Evolutionary conservation across 2,797 vertebrate species (phyloP).

Genomic region (Nannoperca australis): DNA sequence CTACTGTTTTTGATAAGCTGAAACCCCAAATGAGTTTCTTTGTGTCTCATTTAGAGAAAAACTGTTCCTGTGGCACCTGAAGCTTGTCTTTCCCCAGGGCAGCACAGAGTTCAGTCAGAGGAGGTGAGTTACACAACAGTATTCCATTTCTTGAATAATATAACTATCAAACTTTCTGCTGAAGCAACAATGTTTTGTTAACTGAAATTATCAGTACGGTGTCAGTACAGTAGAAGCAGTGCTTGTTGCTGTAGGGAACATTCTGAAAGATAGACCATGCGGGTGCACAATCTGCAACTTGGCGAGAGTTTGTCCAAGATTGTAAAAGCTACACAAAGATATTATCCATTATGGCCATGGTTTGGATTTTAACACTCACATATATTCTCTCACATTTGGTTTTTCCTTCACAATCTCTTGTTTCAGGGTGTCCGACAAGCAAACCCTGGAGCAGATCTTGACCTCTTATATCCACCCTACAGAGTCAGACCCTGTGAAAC

Average conservation of each 20-base stretch:
- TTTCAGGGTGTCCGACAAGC: slow-evolving; percentile 89
- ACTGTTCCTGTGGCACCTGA: slow-evolving; percentile 93
- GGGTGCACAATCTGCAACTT: neutral
- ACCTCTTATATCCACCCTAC: slow-evolving; percentile 90
- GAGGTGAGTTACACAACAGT: slow-evolving; percentile 82
- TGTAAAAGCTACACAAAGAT: slow-evolving; percentile 6
- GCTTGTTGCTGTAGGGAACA: neutral
- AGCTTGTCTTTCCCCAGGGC: slow-evolving; percentile 93
- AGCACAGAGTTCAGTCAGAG: slow-evolving; percentile 88
- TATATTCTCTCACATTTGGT: neutral
- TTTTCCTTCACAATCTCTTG: neutral
- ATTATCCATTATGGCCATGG: neutral
- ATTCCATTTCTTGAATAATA: neutral
- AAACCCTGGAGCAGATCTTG: slow-evolving; percentile 89
- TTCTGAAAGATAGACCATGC: neutral
- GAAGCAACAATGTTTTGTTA: neutral
- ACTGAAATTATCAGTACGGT: neutral
- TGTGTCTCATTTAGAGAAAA: slow-evolving; percentile 86
- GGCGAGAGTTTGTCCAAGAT: slow-evolving; percentile 1
- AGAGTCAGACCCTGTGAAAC: slow-evolving; percentile 91
- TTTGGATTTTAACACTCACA: neutral
- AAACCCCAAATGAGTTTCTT: slow-evolving; percentile 17
- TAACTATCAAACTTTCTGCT: neutral
- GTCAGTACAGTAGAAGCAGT: neutral
- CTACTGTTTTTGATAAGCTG: slow-evolving; percentile 26